Base-by-base conservation (phyloP, 2,113 vertebrate genomes). In the Triplophysa siluroides region DNA sequence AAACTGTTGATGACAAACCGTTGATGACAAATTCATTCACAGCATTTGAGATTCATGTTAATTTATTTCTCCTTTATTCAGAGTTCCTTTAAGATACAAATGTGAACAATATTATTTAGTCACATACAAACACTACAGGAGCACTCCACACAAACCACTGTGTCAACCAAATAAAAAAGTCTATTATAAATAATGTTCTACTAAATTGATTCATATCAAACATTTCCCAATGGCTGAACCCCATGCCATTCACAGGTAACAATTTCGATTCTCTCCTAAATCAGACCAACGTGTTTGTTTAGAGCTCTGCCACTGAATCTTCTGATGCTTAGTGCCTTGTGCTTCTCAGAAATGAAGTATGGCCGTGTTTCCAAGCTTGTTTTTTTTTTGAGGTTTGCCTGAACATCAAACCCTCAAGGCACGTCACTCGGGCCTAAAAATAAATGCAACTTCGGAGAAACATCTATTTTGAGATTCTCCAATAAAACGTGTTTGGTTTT, bases 121-220 rank as follows among this genome's bases (percentile, higher is more conserved):
- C 81, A 87, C 81, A 81, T 80, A 88, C 80, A 86, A 78, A 78
- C 74, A 88, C 83, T 21, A 71, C 78, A 80, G 78, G 66, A 43
- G 84, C 80, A 87, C 73, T 87, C 65, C 56, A 87, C 82, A 80
- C 79, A 81, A 75, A 47, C 81, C 69, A 63, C 33, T 56, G 68
- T 43, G 16, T 47, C 58, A 60, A 70, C 80, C 65, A 78, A 76
- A 76, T 74, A 74, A 56, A 71, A 77, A 80, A 70, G 4, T 29
- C 65, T 60, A 29, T 68, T 77, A 81, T 80, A 56, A 75, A 61
- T 80, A 65, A 72, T 81, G 24, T 60, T 74, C 61, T 74, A 63
- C 67, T 67, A 54, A 65, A 80, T 64, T 23, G 29, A 72, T 2
- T 73, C 79, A 84, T 65, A 78, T 78, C 79, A 47, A 78, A 63